Evolutionary conservation across 2,888 invertebrate genomes (phyloP), one percentile per base, ranked within the genome.

Genomic region (Lochmaea capreae): DNA sequence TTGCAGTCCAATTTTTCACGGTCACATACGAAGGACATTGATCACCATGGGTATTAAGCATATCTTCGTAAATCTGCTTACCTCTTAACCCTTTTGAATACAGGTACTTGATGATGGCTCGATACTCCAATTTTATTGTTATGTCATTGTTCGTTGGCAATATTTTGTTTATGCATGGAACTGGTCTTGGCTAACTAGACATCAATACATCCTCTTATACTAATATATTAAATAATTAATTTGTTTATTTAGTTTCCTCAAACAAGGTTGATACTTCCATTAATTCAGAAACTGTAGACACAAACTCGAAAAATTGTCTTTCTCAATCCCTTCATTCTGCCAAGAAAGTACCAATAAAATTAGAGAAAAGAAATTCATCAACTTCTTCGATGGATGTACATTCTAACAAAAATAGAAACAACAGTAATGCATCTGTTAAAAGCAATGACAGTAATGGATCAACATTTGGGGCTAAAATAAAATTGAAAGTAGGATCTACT

Each of bases 361-460:
- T 57, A 18, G 67, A 58, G 42, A 67, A 22, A 58, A 67, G 67
- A 42, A 57, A 58, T 67, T 58, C 58, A 43, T 33, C 52, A 9
- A 54, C 33, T 11, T 66, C 66, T 26, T 18, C 16, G n/a, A 57
- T 63, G 8, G 42, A 42, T 43, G 22, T 12, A 14, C 26, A 18
- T 63, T 18, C 18, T 1, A 63, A 43, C 18, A 63, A 42, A 42
- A 16, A 16, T 9, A 39, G 18, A 63, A 63, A n/a, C 18, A 63
- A 33, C 16, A 72, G 66, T 43, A 75, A 74, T 73, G 66, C 63
- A 11, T 71, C 74, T 26, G 61, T 58, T 4, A 72, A 46, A 59
- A 78, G 74, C 72, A 76, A 75, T 33, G 69, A 76, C 4, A 75
- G 72, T 68, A 63, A 46, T n/a, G 71, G 63, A 42, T 42, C 43